Evolutionary conservation across 2,797 vertebrate genomes (phyloP).

Genomic region (Xyrichtys novacula): DNA sequence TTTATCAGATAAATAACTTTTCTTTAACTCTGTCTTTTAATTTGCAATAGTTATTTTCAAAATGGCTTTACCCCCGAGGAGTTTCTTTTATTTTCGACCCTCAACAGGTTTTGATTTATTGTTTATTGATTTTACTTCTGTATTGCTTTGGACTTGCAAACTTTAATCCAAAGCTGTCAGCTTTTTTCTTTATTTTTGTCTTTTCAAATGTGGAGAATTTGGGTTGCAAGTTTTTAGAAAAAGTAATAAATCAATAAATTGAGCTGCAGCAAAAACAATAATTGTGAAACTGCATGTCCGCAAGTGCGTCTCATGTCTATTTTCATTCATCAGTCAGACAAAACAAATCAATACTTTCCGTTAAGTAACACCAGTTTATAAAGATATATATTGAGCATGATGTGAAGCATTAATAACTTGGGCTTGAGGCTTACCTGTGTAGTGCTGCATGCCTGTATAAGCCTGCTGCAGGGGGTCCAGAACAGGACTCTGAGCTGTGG

Average conservation of each 20-base stretch:
- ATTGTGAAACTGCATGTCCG: neutral
- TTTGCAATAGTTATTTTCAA: too few species aligned
- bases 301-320: neutral
- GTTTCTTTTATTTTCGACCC: too few species aligned
- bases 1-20: too few species aligned
- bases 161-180: too few species aligned
- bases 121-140: too few species aligned
- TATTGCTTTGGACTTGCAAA: too few species aligned
- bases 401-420: neutral
- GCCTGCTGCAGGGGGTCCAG: constrained; percentile 95
- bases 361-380: neutral
- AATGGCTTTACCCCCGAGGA: too few species aligned
- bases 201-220: neutral
- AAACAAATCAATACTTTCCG: neutral
- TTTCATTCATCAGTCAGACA: neutral
- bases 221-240: too few species aligned
- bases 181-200: neutral
- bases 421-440: constrained; percentile 87
- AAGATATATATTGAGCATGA: neutral
- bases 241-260: neutral
- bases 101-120: too few species aligned
- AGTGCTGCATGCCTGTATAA: constrained; percentile 96
- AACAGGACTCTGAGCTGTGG: constrained; percentile 93
- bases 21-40: neutral
- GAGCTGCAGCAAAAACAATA: neutral